Evolutionary conservation across 37 sponge, comb jelly and placozoan genomes (phyloP).

Genomic region (Halichondria panicea): DNA sequence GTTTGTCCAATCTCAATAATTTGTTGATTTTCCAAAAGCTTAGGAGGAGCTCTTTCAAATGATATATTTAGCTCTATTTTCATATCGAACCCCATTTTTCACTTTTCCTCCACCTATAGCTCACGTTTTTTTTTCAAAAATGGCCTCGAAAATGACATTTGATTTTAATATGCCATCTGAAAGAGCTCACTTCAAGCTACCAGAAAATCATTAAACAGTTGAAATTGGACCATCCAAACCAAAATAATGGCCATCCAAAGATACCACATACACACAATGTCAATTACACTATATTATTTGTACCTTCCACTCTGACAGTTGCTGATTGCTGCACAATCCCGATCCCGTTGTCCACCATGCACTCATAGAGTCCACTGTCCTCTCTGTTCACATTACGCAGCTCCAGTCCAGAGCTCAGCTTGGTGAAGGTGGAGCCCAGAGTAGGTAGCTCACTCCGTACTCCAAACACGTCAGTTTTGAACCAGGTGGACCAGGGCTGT

Average conservation of each 20-base stretch:
- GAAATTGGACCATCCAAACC: no score
- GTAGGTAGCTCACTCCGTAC: neutral
- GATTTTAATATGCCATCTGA: no score
- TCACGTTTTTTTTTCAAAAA: no score
- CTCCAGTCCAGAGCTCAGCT: constrained; percentile 14
- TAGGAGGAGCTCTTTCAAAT: no score
- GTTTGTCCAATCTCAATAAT: no score
- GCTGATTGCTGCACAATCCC: constrained; percentile 10
- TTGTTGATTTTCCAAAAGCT: no score
- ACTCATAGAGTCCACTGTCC: constrained; percentile 45
- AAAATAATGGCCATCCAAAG: neutral
- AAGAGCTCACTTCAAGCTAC: neutral
- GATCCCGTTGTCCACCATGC: constrained; percentile 37
- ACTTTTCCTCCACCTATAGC: no score
- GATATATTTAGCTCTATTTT: no score
- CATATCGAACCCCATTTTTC: no score
- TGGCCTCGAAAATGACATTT: no score
- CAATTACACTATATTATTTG: neutral
- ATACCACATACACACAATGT: neutral
- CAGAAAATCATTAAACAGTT: neutral
- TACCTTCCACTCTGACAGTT: constrained; percentile 56
- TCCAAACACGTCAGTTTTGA: constrained; percentile 24
- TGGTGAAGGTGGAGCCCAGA: constrained; percentile 10
- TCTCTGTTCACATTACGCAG: constrained; percentile 23
- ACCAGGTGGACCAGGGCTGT: constrained; percentile 32